Evolutionary conservation across 2,113 vertebrate genomes (phyloP).

Genomic region (Pteronura brasiliensis): DNA sequence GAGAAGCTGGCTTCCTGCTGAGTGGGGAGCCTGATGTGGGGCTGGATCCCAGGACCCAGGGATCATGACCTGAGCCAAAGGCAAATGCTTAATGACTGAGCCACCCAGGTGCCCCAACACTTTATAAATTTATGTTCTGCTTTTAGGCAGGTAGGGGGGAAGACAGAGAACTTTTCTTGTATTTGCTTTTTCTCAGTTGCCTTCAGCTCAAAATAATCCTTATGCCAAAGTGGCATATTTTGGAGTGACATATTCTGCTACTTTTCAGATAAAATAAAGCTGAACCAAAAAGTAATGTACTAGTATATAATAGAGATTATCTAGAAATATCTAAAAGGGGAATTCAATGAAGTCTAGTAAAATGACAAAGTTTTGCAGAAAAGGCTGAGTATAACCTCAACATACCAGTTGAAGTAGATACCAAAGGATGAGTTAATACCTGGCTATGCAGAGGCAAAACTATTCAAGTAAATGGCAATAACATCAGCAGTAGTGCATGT

Average conservation of each 20-base stretch:
- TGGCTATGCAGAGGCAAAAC: not conserved
- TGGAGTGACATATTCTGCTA: not conserved
- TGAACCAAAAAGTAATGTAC: not conserved
- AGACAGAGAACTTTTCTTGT: not conserved
- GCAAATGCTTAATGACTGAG: no score
- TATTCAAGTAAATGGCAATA: not conserved
- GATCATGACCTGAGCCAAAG: no score
- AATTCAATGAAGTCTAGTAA: not conserved
- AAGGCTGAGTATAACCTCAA: not conserved
- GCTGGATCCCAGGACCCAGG: no score
- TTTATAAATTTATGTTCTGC: not conserved
- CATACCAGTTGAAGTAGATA: not conserved
- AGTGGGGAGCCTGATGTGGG: no score
- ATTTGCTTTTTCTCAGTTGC: not conserved
- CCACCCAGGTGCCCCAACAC: not conserved
- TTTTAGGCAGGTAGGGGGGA: not conserved
- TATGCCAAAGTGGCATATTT: not conserved
- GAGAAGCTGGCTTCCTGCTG: no score
- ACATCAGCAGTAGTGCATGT: not conserved
- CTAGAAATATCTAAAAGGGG: not conserved
- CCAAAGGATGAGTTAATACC: not conserved
- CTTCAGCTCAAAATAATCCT: not conserved
- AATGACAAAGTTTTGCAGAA: not conserved
- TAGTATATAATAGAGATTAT: slow-evolving; percentile 10
- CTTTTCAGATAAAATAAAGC: not conserved